Evolutionary conservation across 2,888 invertebrate species (phyloP).

Genomic region (Archaeoteleia sp.): DNA sequence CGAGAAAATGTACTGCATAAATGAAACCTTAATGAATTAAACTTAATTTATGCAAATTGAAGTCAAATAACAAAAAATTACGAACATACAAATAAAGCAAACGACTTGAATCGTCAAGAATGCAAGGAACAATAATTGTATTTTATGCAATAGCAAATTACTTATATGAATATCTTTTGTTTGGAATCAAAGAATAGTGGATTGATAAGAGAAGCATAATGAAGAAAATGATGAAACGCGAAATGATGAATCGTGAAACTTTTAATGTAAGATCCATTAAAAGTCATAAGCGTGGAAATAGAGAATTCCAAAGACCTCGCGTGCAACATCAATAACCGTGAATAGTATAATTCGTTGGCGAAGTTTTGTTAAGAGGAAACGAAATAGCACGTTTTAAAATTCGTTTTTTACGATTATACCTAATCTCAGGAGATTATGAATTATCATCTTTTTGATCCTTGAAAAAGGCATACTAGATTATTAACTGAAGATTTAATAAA

Average conservation of each 20-base stretch:
- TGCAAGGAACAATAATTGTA: no score
- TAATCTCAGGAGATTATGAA: no score
- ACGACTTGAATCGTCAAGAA: no score
- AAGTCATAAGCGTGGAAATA: conserved; percentile 21
- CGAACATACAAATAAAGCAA: conserved; percentile 14
- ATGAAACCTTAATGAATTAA: conserved; percentile 51
- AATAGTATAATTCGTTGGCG: conserved; percentile 59
- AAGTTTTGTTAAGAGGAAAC: conserved; percentile 20
- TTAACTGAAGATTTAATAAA: no score
- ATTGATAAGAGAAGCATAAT: no score
- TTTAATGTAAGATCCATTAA: conserved; percentile 42
- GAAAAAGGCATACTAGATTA: no score
- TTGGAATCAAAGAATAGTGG: no score
- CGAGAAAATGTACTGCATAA: conserved; percentile 45
- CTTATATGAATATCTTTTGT: no score
- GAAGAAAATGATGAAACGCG: conserved; percentile 24
- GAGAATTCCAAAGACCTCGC: conserved; percentile 44
- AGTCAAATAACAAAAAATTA: conserved; percentile 48
- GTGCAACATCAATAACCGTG: conserved; percentile 58
- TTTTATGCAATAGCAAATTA: no score
- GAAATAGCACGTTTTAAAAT: conserved; percentile 55
- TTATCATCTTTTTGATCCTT: no score
- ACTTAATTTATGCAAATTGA: conserved; percentile 50
- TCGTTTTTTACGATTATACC: conserved; percentile 59
- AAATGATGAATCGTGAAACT: conserved; percentile 27